Evolutionary conservation across 2,797 vertebrate species (phyloP), one percentile per base, ranked within the genome.

Genomic region (Cirrhinus molitorella): DNA sequence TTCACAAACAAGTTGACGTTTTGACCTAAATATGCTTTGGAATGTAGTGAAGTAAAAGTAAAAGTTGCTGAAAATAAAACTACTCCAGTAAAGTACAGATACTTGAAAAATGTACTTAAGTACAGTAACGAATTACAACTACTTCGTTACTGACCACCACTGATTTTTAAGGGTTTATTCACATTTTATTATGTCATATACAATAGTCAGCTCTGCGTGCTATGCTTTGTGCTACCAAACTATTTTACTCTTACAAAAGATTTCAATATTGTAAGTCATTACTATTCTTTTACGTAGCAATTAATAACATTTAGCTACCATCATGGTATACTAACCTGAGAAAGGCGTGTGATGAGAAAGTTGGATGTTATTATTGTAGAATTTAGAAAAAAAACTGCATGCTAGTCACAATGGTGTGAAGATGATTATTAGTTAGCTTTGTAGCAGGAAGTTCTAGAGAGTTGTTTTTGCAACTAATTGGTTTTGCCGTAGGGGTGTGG

Each of bases 381-480:
- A 10, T 43, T 51, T 19, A 23, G 31, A 2, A 8, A 57, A 8
- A 57, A 70, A 57, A 19, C 12, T 31, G 34, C 23, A 61, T 19
- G 61, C 47, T 51, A 51, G 19, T 68, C 49, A 40, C 17, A 7
- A 47, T 25, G n/a, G 16, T 34, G 63, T 77, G 11, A 63, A 51
- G 34, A 65, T 65, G 21, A 81, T 51, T 66, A 76, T 37, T 57
- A 66, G 72, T 45, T 51, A 83, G 59, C 66, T 72, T 37, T 61
- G 37, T 75, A 61, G 23, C 5, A 40, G 66, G 67, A 66, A 49
- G 61, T 49, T 61, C 17, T 53, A 45, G 74, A 71, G 79, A 65
- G 66, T 67, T 47, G 79, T 63, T 47, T 77, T 45, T 84, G 25
- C 76, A 80, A 81, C 74, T 77, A 81, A 86, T 85, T 81, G 84